phyloP scores from a whole-genome alignment of 2,797 vertebrate species.

The Tauraco hartlaubi region DNA sequence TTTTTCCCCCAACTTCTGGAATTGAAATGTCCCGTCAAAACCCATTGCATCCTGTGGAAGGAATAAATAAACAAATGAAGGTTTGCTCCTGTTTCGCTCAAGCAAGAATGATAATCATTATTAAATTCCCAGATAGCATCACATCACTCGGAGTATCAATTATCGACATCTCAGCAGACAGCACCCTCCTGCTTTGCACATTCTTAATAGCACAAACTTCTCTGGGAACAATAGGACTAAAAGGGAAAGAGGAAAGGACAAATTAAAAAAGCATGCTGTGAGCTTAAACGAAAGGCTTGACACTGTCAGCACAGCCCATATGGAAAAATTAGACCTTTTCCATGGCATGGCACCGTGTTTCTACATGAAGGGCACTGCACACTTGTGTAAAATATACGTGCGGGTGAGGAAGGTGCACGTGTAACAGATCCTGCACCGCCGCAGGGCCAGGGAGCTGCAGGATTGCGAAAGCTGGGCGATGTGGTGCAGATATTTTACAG shows the following conservation, averaged over 20 bases:
- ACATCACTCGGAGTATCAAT: background rate
- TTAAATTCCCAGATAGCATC: background rate
- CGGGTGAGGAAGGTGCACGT: background rate
- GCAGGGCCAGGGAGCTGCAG: background rate
- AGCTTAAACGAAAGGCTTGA: background rate
- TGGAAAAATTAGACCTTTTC: constrained; percentile 49
- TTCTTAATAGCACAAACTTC: background rate
- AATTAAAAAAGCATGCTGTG: constrained; percentile 38
- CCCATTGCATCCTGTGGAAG: background rate
- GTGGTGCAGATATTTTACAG: background rate
- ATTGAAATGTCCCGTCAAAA: background rate
- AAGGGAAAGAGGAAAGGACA: constrained; percentile 33
- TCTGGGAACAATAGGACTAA: background rate
- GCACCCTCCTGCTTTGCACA: background rate
- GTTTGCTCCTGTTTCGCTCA: background rate
- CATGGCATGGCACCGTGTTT: background rate
- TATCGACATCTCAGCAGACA: background rate
- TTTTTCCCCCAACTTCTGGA: background rate
- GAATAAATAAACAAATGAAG: background rate
- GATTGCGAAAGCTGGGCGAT: background rate
- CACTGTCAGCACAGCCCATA: constrained; percentile 7
- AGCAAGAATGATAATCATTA: background rate
- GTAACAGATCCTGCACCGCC: background rate
- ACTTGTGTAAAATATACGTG: background rate
- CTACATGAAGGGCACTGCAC: background rate